Evolutionary conservation across 2,113 vertebrate genomes (phyloP).

Genomic region (Triplophysa tibetana): DNA sequence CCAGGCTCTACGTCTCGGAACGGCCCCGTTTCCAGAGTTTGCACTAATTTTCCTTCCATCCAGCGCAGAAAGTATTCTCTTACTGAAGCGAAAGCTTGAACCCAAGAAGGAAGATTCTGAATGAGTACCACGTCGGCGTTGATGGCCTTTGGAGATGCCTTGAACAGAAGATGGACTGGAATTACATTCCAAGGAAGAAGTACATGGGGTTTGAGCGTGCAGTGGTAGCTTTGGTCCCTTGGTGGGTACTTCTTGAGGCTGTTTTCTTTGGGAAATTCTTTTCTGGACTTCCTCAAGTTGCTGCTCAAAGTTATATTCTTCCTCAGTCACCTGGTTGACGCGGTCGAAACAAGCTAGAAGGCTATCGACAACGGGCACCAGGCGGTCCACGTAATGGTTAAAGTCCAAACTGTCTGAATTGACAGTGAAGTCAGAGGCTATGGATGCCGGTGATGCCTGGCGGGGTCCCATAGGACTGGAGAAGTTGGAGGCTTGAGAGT

Average conservation of each 20-base stretch:
- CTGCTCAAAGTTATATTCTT: constrained; percentile 69
- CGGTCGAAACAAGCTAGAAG: constrained; percentile 72
- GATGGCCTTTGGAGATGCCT: constrained; percentile 11
- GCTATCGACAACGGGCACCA: constrained; percentile 63
- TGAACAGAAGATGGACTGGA: constrained; percentile 19
- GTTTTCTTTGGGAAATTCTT: constrained; percentile 55
- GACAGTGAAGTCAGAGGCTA: constrained; percentile 62
- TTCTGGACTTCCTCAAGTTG: constrained; percentile 62
- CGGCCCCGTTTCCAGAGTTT: constrained; percentile 13
- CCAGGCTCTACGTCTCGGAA: constrained; percentile 68
- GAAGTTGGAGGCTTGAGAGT: constrained; percentile 61
- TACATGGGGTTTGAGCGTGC: constrained; percentile 34
- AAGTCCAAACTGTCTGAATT: constrained; percentile 55
- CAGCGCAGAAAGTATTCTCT: background rate
- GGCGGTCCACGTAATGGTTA: constrained; percentile 65
- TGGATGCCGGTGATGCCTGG: constrained; percentile 56
- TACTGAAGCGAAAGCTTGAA: background rate
- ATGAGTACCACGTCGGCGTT: constrained; percentile 57
- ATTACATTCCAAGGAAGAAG: background rate
- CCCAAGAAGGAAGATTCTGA: constrained; percentile 61
- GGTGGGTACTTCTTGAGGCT: background rate
- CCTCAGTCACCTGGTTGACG: constrained; percentile 69
- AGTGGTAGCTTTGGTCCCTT: constrained; percentile 32
- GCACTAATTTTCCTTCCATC: background rate
- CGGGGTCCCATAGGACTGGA: constrained; percentile 40